A percentile compares a stretch with the other conserved stretches of the same genome.
Conservation (phyloP, 2,797 vertebrate species). For the Moxostoma hubbsi region DNA sequence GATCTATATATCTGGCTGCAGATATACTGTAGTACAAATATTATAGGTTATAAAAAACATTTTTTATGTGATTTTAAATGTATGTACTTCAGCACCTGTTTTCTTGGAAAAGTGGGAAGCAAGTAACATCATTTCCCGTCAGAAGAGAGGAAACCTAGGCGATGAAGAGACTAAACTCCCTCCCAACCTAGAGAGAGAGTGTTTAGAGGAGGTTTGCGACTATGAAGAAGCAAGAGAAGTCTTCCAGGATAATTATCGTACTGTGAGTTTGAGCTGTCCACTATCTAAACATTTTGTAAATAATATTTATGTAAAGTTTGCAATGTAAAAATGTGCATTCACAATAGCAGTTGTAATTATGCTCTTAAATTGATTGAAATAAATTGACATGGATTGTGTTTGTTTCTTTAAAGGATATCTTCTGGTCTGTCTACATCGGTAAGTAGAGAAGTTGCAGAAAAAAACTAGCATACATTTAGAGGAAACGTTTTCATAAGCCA, state of each 20-base stretch:
- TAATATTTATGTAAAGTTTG: neutral
- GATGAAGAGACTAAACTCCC: slow-evolving; percentile 49
- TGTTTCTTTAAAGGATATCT: slow-evolving; percentile 76
- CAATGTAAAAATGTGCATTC: neutral
- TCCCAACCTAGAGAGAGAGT: slow-evolving; percentile 75
- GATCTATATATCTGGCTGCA: too few species aligned
- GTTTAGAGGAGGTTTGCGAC: slow-evolving; percentile 79
- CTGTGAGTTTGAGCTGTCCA: slow-evolving; percentile 64
- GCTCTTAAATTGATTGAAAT: neutral
- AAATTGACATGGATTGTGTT: neutral
- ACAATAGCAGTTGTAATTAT: neutral
- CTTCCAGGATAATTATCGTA: slow-evolving; percentile 80
- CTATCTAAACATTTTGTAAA: neutral
- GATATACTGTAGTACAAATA: neutral
- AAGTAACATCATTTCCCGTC: slow-evolving; percentile 71
- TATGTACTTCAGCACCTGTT: slow-evolving; percentile 57
- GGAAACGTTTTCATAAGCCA: neutral
- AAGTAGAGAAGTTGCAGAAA: slow-evolving; percentile 57
- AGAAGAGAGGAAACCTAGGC: slow-evolving; percentile 67
- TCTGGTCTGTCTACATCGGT: slow-evolving; percentile 83
- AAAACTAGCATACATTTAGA: neutral
- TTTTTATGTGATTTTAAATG: too few species aligned
- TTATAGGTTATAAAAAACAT: neutral
- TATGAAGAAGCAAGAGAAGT: slow-evolving; percentile 79
- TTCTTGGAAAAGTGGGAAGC: slow-evolving; percentile 78